Conservation (phyloP, 2,113 vertebrate genomes). For the Sinosuthora webbiana region DNA sequence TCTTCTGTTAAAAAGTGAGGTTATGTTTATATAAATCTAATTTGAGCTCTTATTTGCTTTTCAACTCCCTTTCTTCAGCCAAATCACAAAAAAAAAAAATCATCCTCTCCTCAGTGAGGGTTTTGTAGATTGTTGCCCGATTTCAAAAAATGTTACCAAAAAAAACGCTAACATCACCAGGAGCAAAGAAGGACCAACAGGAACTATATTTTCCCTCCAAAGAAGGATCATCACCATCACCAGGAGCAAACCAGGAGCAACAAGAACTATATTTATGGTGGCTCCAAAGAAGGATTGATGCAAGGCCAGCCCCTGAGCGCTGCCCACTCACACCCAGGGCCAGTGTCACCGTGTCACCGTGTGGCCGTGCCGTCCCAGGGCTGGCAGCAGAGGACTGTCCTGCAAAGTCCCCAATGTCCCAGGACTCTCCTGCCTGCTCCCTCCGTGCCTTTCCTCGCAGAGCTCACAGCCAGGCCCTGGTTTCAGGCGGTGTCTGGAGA, state of each 20-base stretch:
- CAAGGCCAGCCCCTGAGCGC: accelerated
- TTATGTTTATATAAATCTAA: neutral
- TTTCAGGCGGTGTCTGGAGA: neutral
- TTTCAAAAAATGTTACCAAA: neutral
- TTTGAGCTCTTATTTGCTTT: neutral
- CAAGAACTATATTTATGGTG: accelerated
- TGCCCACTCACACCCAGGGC: neutral
- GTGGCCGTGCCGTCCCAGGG: accelerated
- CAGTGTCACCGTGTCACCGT: accelerated
- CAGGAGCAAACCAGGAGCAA: neutral
- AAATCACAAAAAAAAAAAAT: neutral
- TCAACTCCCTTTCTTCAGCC: neutral
- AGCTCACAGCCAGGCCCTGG: neutral
- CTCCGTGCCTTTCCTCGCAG: no score
- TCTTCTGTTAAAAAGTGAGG: neutral
- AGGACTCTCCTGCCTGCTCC: neutral
- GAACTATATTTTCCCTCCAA: accelerated
- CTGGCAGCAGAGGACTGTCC: neutral
- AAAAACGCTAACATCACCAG: neutral
- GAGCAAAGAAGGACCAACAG: neutral
- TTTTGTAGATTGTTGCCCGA: neutral
- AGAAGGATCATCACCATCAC: accelerated
- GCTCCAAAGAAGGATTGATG: accelerated
- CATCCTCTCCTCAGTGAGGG: neutral
- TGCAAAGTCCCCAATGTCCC: accelerated